Evolutionary conservation across 2,888 invertebrate genomes (phyloP), one percentile per base, ranked within the genome.

Genomic region (Orchestes rusci): DNA sequence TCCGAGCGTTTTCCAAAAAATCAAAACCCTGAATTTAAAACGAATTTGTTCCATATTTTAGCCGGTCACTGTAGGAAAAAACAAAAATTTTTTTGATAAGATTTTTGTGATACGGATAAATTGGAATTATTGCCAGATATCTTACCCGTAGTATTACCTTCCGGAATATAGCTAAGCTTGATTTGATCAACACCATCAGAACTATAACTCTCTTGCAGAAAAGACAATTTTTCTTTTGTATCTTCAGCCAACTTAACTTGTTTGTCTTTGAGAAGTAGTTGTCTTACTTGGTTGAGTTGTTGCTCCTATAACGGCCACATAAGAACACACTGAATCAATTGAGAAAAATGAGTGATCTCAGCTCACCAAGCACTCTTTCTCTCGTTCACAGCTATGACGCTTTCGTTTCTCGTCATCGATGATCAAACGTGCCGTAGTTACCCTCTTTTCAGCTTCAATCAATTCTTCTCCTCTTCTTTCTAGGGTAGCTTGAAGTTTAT

Each of bases 371-470:
- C 48, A 43, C 16, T 51, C 48, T 5, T 49, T 48, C 39, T 55
- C 50, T n/a, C 42, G 18, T 2, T 47, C 17, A 8, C 49, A 50
- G 29, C 37, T 44, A 7, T 43, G 45, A 15, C 85, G 72, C 39
- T 77, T 78, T 50, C 79, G 77, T 56, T 82, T 84, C 60, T 92
- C 91, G 48, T 81, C 77, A 57, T 91, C 91, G 1, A 91, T 70
- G 29, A 91, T 72, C 55, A 82, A 82, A 42, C 91, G 74, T 0
- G 88, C 88, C 65, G 86, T 84, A 54, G 81, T 81, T 50, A 93
- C 74, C 63, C 89, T 88, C 3, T 81, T 79, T 58, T 91, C 87
- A 57, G 88, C 74, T 56, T 83, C 82, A 3, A 79, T 75, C 45
- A 84, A 79, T 34, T 86, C 84, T 15, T 78, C 73, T 27, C 84